phyloP scores from a whole-genome alignment of 2,797 vertebrate genomes.

The Myripristis jacobus region DNA sequence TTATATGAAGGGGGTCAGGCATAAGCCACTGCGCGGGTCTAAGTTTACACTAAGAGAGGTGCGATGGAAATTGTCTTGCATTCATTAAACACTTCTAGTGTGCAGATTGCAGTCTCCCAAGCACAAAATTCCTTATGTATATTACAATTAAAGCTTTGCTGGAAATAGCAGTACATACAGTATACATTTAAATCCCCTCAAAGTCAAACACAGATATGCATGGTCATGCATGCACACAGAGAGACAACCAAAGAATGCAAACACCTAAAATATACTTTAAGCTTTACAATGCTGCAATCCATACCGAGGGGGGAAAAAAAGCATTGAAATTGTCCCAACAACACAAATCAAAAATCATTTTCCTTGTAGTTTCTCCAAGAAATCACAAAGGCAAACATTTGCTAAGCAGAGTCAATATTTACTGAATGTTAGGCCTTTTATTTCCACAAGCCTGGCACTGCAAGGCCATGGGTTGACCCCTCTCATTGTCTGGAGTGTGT shows the following conservation, averaged over 20 bases:
- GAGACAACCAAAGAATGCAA: slow-evolving; percentile 30
- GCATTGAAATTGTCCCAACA: slow-evolving; percentile 35
- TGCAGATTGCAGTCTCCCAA: slow-evolving; percentile 35
- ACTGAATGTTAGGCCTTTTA: slow-evolving; percentile 67
- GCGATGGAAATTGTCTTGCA: slow-evolving; percentile 51
- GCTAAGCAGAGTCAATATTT: slow-evolving; percentile 81
- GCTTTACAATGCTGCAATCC: slow-evolving; percentile 12
- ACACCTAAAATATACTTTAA: slow-evolving; percentile 40
- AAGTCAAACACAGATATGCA: slow-evolving; percentile 6
- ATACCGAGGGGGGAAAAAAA: slow-evolving; percentile 13
- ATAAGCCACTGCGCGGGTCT: slow-evolving; percentile 57
- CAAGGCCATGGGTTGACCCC: slow-evolving; percentile 45
- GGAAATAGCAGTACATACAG: slow-evolving; percentile 28
- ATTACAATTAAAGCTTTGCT: slow-evolving; percentile 45
- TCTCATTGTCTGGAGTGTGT: slow-evolving; percentile 67
- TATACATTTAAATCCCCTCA: neutral
- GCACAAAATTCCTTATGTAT: slow-evolving; percentile 20
- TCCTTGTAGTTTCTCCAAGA: slow-evolving; percentile 51
- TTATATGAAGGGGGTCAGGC: slow-evolving; percentile 50
- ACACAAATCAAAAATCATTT: slow-evolving; percentile 55
- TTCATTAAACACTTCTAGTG: slow-evolving; percentile 19
- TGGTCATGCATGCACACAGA: neutral
- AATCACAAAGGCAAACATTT: slow-evolving; percentile 72
- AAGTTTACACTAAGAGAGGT: slow-evolving; percentile 60
- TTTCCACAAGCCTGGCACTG: slow-evolving; percentile 67